Evolutionary conservation across 1,140 invertebrate genomes (phyloP).

Genomic region (Macrosteles quadrilineatus): DNA sequence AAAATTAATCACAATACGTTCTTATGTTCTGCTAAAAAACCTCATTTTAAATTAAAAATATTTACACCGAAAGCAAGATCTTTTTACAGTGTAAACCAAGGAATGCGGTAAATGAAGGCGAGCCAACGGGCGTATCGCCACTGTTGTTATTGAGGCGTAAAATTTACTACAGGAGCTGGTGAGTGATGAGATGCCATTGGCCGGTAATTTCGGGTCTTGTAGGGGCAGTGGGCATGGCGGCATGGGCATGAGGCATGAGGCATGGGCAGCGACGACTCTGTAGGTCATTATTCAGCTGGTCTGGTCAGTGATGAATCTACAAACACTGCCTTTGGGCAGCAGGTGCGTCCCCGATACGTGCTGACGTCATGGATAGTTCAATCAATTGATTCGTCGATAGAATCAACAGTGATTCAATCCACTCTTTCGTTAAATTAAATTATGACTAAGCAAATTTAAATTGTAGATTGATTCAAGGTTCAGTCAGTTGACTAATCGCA

Average conservation of each 20-base stretch:
- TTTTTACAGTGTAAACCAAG: too few species aligned
- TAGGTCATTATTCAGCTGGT: neutral
- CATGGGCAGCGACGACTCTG: neutral
- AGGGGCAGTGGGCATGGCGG: neutral
- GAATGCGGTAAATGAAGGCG: too few species aligned
- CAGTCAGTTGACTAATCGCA: too few species aligned
- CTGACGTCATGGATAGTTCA: neutral
- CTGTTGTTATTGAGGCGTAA: neutral
- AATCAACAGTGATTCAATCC: neutral
- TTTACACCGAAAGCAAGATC: too few species aligned
- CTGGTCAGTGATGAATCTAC: neutral
- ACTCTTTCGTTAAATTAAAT: neutral
- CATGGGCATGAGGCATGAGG: neutral
- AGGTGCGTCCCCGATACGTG: neutral
- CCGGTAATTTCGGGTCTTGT: neutral
- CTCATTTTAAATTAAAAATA: too few species aligned
- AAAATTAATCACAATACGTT: too few species aligned
- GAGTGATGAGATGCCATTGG: slow-evolving; percentile 9
- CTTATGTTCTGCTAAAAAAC: too few species aligned
- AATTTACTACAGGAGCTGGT: slow-evolving; percentile 14
- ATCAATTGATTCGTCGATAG: neutral
- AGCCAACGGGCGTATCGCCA: neutral
- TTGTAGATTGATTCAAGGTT: too few species aligned
- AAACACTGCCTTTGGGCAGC: neutral
- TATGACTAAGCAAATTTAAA: too few species aligned